These are phyloP conservation scores for Ovis canadensis DNA, from an alignment of 2,113 vertebrate genomes.

Conservation along the genomic window DNA sequence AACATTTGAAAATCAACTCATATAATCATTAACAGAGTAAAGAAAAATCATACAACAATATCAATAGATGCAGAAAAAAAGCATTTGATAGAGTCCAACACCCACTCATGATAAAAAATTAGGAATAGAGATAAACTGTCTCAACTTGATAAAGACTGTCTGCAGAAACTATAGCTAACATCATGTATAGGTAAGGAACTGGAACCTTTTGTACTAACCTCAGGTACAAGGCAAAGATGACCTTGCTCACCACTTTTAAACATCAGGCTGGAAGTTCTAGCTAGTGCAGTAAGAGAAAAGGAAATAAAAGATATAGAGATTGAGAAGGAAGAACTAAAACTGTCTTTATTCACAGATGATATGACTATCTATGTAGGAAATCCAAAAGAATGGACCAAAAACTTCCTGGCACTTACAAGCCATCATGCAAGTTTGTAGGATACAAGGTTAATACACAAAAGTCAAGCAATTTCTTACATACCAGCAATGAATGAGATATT, in stretches of 20 bases:
- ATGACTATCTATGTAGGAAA: neutral
- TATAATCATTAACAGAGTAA: neutral
- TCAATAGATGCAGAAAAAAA: neutral
- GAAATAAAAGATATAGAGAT: neutral
- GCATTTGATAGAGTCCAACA: neutral
- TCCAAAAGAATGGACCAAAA: neutral
- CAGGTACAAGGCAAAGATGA: neutral
- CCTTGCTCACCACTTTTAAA: neutral
- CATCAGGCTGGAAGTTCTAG: neutral
- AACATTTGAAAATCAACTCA: neutral
- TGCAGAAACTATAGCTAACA: neutral
- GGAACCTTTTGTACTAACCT: neutral
- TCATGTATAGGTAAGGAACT: neutral
- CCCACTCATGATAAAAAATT: neutral
- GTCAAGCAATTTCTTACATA: neutral
- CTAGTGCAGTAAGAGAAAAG: neutral
- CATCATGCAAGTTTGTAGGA: neutral
- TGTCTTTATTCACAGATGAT: neutral
- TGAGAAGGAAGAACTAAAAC: neutral
- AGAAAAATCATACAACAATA: neutral
- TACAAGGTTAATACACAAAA: neutral
- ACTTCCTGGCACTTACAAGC: neutral
- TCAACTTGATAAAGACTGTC: neutral
- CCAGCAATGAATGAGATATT: neutral
- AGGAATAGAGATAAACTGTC: neutral